Evolutionary conservation across 2,797 vertebrate species (phyloP), one percentile per base, ranked within the genome.

Genomic region (Leptatherina wallacei): DNA sequence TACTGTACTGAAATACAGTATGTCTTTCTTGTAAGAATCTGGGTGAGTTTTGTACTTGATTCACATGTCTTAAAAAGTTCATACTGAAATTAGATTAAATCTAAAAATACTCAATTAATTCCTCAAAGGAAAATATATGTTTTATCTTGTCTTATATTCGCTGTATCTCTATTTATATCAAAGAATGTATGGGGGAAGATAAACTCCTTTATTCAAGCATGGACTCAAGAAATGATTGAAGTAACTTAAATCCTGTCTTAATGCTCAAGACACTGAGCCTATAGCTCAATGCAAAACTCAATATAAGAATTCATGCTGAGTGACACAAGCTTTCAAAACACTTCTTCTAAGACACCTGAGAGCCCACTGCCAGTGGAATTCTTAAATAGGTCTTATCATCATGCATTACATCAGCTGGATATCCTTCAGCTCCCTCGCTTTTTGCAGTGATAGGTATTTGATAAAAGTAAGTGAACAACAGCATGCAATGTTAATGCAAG

Each of bases 391-490:
- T 49, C 36, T 60, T 36, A 71, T 65, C 71, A 58, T 22, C 13
- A 49, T 61, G 61, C 57, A 67, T 71, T 52, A 24, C 69, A 72
- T 77, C 32, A 82, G 56, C 44, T 29, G 22, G 24, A 44, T 68
- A 57, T 62, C 69, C 69, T 78, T 66, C 59, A 24, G 64, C 64
- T 56, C 20, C 44, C 42, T 70, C 40, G 60, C 22, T 33, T 69
- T 65, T 70, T 51, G 35, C 44, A 36, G 11, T 3, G 16, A 35
- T 1, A 3, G 18, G 32, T 65, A 22, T 61, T 64, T 69, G 59
- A 78, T 68, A 69, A 64, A 77, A 80, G 24, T 64, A 52, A 75
- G 64, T 59, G 32, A 63, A 44, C 40, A 60, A 52, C 3, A 24
- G 61, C 44, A 14, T 38, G 2, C n/a, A 22, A 40, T 14, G 30